These are phyloP conservation scores for Actinopyga echinites DNA, from an alignment of 53 echinoderm and acorn worm genomes.

Conservation along the genomic window DNA sequence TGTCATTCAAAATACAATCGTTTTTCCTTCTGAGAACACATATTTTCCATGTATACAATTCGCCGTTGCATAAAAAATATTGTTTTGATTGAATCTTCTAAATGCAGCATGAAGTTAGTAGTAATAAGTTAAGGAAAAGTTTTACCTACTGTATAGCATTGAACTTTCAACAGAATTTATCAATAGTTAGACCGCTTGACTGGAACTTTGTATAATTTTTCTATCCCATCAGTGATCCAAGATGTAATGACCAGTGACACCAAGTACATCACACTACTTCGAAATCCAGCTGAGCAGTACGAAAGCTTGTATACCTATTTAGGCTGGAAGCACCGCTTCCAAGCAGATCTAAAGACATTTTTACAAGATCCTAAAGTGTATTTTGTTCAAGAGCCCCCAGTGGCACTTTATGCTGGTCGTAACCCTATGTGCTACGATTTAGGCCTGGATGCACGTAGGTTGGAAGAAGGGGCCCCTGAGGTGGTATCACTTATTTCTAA, in stretches of 20 bases:
- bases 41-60: too few species aligned
- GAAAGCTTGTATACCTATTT: conserved; percentile 96
- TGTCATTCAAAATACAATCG: too few species aligned
- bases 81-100: too few species aligned
- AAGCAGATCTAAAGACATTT: conserved; percentile 56
- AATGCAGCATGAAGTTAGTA: too few species aligned
- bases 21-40: too few species aligned
- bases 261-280: conserved; percentile 71
- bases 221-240: conserved; percentile 46
- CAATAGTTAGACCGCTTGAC: too few species aligned
- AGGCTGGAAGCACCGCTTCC: conserved; percentile 61
- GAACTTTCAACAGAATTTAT: too few species aligned
- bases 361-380: conserved; percentile 57
- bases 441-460: conserved; percentile 73
- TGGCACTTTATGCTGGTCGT: conserved; percentile 42
- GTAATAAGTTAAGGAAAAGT: too few species aligned
- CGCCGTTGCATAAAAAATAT: too few species aligned
- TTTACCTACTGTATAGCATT: too few species aligned
- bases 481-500: conserved; percentile 54
- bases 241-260: conserved; percentile 69
- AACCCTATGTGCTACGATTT: conserved; percentile 92
- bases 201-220: too few species aligned
- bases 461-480: conserved; percentile 48
- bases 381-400: conserved; percentile 52
- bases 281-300: conserved; percentile 87